phyloP scores from a whole-genome alignment of 2,113 vertebrate species.

The Neopipo cinnamomea region DNA sequence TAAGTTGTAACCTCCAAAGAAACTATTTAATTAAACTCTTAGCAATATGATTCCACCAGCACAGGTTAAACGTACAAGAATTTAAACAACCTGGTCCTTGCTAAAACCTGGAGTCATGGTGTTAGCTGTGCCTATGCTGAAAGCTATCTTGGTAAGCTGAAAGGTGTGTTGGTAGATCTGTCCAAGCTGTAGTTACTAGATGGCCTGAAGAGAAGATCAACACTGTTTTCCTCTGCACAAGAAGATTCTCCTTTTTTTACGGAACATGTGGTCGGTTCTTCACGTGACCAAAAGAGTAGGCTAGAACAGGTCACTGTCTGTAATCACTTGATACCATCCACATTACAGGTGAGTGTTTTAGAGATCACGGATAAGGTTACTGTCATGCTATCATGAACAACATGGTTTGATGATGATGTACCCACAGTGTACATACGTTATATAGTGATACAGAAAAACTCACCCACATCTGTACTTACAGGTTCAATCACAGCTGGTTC shows the following conservation, averaged over 20 bases:
- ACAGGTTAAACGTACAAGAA: neutral
- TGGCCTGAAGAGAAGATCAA: neutral
- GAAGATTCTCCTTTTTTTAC: neutral
- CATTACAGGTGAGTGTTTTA: neutral
- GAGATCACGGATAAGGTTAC: neutral
- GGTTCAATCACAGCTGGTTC: constrained; percentile 96
- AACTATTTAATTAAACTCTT: neutral
- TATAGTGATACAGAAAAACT: neutral
- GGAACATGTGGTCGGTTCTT: neutral
- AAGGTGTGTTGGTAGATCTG: neutral
- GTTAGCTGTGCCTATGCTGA: neutral
- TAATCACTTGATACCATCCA: neutral
- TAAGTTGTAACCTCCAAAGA: neutral
- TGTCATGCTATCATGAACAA: neutral
- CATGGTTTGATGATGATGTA: neutral
- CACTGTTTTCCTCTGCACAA: neutral
- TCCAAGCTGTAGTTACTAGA: neutral
- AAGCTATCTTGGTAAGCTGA: neutral
- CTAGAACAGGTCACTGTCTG: neutral
- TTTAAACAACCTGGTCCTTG: neutral
- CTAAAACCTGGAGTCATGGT: neutral
- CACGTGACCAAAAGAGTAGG: neutral
- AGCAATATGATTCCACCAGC: neutral
- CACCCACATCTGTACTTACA: constrained; percentile 76
- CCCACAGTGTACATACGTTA: neutral